phyloP scores from a whole-genome alignment of 2,113 vertebrate species.

The Hucho hucho region DNA sequence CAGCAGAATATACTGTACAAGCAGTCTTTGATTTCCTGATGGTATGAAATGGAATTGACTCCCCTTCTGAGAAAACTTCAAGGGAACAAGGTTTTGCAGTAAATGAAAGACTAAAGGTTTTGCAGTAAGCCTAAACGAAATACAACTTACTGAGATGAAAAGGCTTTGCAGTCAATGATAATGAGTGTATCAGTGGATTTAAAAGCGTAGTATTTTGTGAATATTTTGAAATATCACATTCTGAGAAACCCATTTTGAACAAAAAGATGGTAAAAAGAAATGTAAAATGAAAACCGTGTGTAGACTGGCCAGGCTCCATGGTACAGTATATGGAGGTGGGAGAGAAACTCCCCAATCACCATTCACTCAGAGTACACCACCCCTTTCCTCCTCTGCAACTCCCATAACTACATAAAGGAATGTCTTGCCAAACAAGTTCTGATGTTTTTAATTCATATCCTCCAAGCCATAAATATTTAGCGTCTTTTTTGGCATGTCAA shows the following conservation, averaged over 20 bases:
- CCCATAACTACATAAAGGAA: not conserved
- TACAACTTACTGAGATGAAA: too few species aligned
- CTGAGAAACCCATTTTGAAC: not conserved
- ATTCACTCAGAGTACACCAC: conserved; percentile 22
- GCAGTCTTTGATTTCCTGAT: not conserved
- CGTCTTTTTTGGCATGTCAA: conserved; percentile 13
- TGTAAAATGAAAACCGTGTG: not conserved
- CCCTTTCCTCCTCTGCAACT: conserved; percentile 10
- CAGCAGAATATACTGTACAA: not conserved
- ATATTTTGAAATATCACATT: conserved; percentile 1
- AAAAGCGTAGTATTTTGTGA: not conserved
- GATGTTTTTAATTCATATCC: conserved; percentile 19
- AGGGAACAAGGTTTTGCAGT: too few species aligned
- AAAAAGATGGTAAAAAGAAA: not conserved
- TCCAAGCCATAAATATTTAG: conserved; percentile 32
- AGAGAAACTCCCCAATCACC: conserved; percentile 52
- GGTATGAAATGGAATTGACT: too few species aligned
- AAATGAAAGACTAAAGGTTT: too few species aligned
- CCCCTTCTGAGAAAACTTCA: too few species aligned
- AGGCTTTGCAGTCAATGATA: too few species aligned
- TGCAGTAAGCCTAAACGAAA: too few species aligned
- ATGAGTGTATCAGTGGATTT: not conserved
- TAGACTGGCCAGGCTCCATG: conserved; percentile 10
- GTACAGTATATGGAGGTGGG: conserved; percentile 36
- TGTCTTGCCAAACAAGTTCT: conserved; percentile 12